phyloP scores from a whole-genome alignment of 2,888 invertebrate genomes.

The Euplexia lucipara region DNA sequence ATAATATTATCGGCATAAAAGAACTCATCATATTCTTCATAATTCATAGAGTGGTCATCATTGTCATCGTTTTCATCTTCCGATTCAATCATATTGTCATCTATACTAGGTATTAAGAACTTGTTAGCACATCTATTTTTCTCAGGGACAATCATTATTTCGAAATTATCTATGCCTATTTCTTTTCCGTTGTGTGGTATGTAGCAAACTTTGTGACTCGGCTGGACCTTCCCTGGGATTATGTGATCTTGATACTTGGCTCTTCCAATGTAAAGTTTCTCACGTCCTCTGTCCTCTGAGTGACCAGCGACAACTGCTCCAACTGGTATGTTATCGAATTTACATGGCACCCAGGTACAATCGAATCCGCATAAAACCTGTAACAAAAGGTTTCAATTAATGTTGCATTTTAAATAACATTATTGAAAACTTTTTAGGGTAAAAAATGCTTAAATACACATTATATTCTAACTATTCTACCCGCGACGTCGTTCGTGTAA shows the following conservation, averaged over 20 bases:
- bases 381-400: conserved; percentile 33
- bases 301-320: conserved; percentile 92
- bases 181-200: conserved; percentile 89
- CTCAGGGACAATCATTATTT: conserved; percentile 73
- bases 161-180: conserved; percentile 67
- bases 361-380: conserved; percentile 83
- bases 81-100: conserved; percentile 39
- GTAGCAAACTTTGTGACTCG: conserved; percentile 93
- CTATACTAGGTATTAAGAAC: conserved; percentile 42
- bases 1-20: conserved; percentile 27
- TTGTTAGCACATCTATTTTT: conserved; percentile 58
- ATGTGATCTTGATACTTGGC: conserved; percentile 93
- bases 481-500: no score
- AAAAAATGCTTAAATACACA: no score
- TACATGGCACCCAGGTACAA: conserved; percentile 89
- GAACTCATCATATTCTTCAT: conserved; percentile 44
- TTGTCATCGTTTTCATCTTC: conserved; percentile 50
- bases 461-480: no score
- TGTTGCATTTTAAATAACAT: neutral
- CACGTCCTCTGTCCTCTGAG: conserved; percentile 82
- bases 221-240: conserved; percentile 94
- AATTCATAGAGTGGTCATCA: conserved; percentile 46
- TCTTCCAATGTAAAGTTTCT: conserved; percentile 92
- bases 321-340: conserved; percentile 92
- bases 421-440: no score